These are phyloP conservation scores for Arvicanthis niloticus DNA, from an alignment of 2,113 vertebrate species.

Conservation along the genomic window DNA sequence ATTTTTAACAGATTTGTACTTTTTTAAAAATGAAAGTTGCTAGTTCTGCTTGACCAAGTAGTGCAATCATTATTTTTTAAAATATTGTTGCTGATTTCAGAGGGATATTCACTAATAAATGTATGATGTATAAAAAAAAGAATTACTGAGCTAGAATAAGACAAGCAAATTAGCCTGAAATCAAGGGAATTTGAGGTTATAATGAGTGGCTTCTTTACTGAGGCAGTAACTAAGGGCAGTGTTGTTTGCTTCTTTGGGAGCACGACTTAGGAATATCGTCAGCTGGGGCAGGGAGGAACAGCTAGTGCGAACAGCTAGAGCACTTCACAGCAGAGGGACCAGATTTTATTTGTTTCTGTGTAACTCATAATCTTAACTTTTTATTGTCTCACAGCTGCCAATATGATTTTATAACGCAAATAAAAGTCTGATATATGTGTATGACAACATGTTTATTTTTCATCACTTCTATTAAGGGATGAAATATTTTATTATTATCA, in stretches of 20 bases:
- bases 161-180: conserved; percentile 15
- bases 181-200: background rate
- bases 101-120: conserved; percentile 99
- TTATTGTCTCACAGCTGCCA: conserved; percentile 40
- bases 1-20: conserved; percentile 99
- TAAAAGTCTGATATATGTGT: conserved; percentile 46
- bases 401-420: conserved; percentile 54
- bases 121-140: conserved; percentile 99
- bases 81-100: conserved; percentile 99
- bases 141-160: background rate
- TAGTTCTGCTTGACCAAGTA: conserved; percentile 99
- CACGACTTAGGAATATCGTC: background rate
- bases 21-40: conserved; percentile 99
- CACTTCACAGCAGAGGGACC: background rate
- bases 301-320: background rate
- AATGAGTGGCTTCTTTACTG: background rate
- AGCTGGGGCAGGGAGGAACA: background rate
- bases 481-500: conserved; percentile 14
- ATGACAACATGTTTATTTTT: conserved; percentile 44
- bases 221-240: background rate
- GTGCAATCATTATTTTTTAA: conserved; percentile 99
- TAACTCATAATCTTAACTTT: conserved; percentile 39
- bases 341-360: conserved; percentile 37
- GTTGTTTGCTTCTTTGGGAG: background rate
- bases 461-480: background rate